A percentile compares a stretch with the other conserved stretches of the same genome.
Conservation (phyloP, 2,888 invertebrate genomes). For the Tipula helvola region DNA sequence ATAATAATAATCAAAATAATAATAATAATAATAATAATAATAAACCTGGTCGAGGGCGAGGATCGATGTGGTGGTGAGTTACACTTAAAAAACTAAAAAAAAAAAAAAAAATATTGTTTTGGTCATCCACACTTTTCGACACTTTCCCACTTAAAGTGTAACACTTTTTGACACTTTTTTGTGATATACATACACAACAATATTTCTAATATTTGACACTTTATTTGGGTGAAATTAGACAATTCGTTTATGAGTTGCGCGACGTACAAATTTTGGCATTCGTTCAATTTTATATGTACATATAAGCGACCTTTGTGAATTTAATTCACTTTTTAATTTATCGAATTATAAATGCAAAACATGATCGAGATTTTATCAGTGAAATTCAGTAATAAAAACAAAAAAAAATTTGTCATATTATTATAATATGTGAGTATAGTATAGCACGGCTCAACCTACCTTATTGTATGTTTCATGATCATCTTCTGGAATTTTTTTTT, state of each 20-base stretch:
- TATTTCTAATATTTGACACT: not conserved
- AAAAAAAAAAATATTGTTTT: not conserved
- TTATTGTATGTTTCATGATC: not conserved
- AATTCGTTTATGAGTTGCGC: not conserved
- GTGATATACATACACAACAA: not conserved
- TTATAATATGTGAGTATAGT: not conserved
- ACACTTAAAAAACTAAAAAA: not conserved
- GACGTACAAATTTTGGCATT: not conserved
- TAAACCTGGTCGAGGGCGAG: conserved; percentile 65
- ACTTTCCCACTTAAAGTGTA: not conserved
- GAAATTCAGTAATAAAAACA: not conserved
- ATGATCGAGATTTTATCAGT: not conserved
- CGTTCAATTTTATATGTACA: not conserved
- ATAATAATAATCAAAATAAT: conserved; percentile 37
- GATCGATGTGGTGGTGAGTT: conserved; percentile 88
- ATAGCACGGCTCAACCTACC: not conserved
- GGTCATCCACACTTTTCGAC: not conserved
- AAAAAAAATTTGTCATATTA: not conserved
- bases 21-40: conserved; percentile 23
- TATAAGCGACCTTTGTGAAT: not conserved
- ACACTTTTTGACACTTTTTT: not conserved
- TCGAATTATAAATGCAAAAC: not conserved
- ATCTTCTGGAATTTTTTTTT: not conserved
- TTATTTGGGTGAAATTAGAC: not conserved
- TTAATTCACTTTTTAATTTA: not conserved